Evolutionary conservation across 2,113 vertebrate genomes (phyloP).

Genomic region (Phoxinus phoxinus): DNA sequence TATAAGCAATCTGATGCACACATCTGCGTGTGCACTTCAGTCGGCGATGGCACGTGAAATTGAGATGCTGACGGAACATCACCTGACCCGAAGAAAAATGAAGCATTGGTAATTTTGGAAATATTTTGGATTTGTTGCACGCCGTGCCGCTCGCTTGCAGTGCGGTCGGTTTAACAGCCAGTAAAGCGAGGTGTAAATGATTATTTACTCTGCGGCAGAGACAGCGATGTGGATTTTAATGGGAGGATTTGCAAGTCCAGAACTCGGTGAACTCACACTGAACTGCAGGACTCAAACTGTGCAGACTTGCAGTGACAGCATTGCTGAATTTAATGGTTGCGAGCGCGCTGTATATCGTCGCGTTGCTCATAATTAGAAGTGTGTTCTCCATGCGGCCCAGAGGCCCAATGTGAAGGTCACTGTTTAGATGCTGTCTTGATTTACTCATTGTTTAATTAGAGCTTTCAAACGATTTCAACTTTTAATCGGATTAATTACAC

Average conservation of each 20-base stretch:
- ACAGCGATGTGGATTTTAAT: slow-evolving; percentile 14
- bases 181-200: neutral
- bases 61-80: neutral
- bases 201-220: neutral
- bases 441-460: slow-evolving; percentile 5
- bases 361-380: neutral
- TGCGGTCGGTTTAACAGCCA: neutral
- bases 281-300: neutral
- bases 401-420: neutral
- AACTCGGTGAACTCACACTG: neutral
- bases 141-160: neutral
- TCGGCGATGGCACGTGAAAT: neutral
- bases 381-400: neutral
- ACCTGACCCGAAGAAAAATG: neutral
- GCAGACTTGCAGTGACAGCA: neutral
- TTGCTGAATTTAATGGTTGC: neutral
- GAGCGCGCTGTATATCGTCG: neutral
- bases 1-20: neutral
- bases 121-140: neutral
- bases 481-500: neutral
- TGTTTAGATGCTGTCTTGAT: neutral
- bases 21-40: neutral
- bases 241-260: neutral
- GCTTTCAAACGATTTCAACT: neutral
- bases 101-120: neutral